Evolutionary conservation across 2,797 vertebrate genomes (phyloP).

Genomic region (Pelobates cultripes): DNA sequence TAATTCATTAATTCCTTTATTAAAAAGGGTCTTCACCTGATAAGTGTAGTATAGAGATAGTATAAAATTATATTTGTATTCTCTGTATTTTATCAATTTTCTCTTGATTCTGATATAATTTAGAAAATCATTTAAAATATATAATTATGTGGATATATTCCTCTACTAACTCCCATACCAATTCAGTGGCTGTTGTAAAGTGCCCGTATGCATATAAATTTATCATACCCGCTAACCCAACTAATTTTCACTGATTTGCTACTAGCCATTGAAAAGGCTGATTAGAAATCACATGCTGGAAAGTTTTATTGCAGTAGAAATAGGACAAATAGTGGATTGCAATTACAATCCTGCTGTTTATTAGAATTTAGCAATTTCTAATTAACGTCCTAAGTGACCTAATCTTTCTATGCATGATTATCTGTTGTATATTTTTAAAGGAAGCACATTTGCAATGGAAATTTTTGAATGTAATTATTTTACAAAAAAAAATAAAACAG

Average conservation of each 20-base stretch:
- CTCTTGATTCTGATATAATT: slow-evolving; percentile 74
- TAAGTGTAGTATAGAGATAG: slow-evolving; percentile 80
- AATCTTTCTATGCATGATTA: slow-evolving; percentile 78
- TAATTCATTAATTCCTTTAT: slow-evolving; percentile 90
- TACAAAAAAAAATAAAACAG: slow-evolving; percentile 23
- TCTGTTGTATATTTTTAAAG: slow-evolving; percentile 67
- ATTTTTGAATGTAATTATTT: slow-evolving; percentile 59
- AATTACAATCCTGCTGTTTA: slow-evolving; percentile 69
- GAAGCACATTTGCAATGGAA: slow-evolving; percentile 60
- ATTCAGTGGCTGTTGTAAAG: slow-evolving; percentile 68
- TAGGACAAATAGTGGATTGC: slow-evolving; percentile 70
- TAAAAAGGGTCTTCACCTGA: slow-evolving; percentile 73
- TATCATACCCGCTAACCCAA: slow-evolving; percentile 71
- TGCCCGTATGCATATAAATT: slow-evolving; percentile 82
- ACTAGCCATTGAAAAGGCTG: slow-evolving; percentile 70
- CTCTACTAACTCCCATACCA: slow-evolving; percentile 79
- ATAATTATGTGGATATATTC: slow-evolving; percentile 86
- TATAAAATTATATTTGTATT: slow-evolving; percentile 78
- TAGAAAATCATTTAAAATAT: slow-evolving; percentile 84
- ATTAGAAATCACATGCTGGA: slow-evolving; percentile 71
- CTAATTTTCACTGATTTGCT: slow-evolving; percentile 74
- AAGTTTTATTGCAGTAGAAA: slow-evolving; percentile 74
- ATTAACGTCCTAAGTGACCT: slow-evolving; percentile 72
- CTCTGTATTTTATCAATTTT: slow-evolving; percentile 75
- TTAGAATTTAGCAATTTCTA: slow-evolving; percentile 74